phyloP scores from a whole-genome alignment of 2,113 vertebrate genomes.

The Columba livia region DNA sequence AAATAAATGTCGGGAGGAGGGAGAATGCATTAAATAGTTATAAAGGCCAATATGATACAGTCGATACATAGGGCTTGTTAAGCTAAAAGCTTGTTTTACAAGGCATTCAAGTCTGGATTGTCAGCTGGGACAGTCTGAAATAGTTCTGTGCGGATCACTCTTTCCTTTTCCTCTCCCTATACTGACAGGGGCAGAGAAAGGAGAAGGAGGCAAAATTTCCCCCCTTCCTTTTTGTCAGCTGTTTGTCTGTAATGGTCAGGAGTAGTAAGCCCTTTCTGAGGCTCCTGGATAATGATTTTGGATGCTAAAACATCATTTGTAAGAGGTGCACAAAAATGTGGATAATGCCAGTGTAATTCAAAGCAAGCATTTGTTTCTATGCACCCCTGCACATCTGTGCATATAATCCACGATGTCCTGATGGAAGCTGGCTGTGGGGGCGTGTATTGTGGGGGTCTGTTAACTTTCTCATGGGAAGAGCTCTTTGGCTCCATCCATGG shows the following conservation, averaged over 20 bases:
- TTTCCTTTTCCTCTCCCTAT: background rate
- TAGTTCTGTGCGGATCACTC: background rate
- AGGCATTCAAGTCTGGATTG: background rate
- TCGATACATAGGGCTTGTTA: background rate
- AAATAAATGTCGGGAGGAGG: background rate
- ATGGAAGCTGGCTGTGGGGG: background rate
- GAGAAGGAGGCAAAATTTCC: background rate
- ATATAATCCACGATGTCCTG: background rate
- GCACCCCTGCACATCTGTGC: background rate
- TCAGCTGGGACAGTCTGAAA: slow-evolving; percentile 3
- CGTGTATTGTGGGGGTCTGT: background rate
- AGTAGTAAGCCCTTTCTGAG: background rate
- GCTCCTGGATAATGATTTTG: background rate
- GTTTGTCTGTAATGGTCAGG: background rate
- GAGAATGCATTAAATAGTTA: slow-evolving; percentile 22
- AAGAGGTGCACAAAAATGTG: background rate
- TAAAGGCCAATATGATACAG: background rate
- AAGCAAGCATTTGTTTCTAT: background rate
- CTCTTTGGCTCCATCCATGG: background rate
- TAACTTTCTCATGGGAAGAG: no score
- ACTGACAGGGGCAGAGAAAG: background rate
- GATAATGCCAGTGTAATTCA: accelerated
- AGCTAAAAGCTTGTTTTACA: background rate
- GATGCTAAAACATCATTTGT: background rate
- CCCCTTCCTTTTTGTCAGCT: background rate